Conservation (phyloP, 2,113 vertebrate genomes). For the Amphiprion ocellaris region DNA sequence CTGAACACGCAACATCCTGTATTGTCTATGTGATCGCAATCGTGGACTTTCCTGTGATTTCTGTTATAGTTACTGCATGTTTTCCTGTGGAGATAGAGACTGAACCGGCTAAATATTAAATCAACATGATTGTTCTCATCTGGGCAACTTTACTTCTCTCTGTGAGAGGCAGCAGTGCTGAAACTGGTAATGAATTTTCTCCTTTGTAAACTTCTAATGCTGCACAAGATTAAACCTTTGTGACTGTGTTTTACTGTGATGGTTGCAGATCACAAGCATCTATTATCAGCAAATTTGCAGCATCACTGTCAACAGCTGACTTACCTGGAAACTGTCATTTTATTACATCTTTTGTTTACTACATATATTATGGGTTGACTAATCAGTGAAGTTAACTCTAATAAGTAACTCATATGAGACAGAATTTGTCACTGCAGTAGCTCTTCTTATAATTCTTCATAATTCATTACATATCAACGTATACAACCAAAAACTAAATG, state of each 20-base stretch:
- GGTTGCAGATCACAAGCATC: neutral
- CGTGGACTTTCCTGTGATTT: constrained; percentile 5
- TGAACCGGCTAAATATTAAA: neutral
- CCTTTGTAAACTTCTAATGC: neutral
- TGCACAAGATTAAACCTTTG: neutral
- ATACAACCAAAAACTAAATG: neutral
- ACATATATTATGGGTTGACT: neutral
- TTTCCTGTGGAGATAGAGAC: neutral
- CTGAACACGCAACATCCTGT: constrained; percentile 19
- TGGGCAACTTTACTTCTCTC: constrained; percentile 33
- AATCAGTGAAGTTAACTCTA: neutral
- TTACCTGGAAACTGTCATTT: too few relatives aligned
- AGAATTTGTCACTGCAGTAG: too few relatives aligned
- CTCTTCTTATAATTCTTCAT: too few relatives aligned
- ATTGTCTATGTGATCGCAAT: neutral
- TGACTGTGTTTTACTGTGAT: neutral
- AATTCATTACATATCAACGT: too few relatives aligned
- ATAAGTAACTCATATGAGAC: neutral
- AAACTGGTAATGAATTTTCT: constrained; percentile 41
- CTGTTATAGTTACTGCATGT: neutral
- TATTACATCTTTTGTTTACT: neutral
- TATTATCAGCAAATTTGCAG: neutral
- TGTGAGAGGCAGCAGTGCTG: neutral
- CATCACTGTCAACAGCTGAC: neutral
- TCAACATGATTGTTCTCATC: constrained; percentile 57